Evolutionary conservation across 2,113 vertebrate species (phyloP), one percentile per base, ranked within the genome.

Genomic region (Anolis carolinensis): DNA sequence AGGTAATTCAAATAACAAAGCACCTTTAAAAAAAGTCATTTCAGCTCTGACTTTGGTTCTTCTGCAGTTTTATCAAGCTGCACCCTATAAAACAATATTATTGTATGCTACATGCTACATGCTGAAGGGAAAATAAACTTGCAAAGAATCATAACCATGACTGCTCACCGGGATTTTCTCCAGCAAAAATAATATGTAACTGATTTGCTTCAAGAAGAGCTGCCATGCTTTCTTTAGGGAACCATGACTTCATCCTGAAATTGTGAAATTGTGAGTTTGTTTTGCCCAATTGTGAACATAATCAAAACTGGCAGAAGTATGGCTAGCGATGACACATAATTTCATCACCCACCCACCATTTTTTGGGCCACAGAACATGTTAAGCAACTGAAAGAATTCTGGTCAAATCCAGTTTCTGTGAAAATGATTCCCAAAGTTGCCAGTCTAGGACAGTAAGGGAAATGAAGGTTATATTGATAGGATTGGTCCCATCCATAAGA

Each of bases 61-160:
- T 48, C 16, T 70, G 23, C 63, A 34, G 78, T 55, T 75, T 70
- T 14, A 79, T 70, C 65, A 55, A 36, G 65, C 32, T 85, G 63
- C 75, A 25, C 83, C 83, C 63, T 78, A 70, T 70, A 70, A 71
- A 85, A 85, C 8, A 81, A 86, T 74, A 86, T 65, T 74, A 74
- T 50, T 7, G 25, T 63, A 2, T 59, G 68, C 13, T 27, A 74
- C 30, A 2, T 59, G 68, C 13, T 27, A 74, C 30, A 50, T 65
- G 30, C 73, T 81, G 23, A 86, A 70, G 21, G n/a, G 55, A 6
- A 34, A 72, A 81, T 74, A 86, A 23, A 73, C n/a, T 50, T 65
- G 59, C 52, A 50, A 36, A 73, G 72, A 80, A 34, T 16, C 62
- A 63, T 67, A 65, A 39, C 39, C 79, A 74, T 50, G 21, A 30